These are phyloP conservation scores for Albula goreensis DNA, from an alignment of 2,113 vertebrate genomes.

Conservation along the genomic window DNA sequence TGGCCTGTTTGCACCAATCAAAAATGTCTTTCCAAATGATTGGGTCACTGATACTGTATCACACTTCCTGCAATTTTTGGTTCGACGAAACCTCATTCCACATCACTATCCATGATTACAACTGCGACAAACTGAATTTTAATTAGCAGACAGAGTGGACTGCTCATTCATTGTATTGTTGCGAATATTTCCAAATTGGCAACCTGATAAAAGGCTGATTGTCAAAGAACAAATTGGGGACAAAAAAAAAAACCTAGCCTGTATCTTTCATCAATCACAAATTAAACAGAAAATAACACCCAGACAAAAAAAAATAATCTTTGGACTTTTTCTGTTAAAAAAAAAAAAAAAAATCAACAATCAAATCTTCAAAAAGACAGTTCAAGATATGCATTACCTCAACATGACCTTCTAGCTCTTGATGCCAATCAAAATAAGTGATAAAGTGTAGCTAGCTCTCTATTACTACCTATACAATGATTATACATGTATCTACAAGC, in stretches of 20 bases:
- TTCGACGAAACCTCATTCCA: too few species aligned
- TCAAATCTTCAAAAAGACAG: not conserved
- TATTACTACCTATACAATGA: not conserved
- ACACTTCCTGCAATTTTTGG: too few species aligned
- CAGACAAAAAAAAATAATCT: conserved; percentile 31
- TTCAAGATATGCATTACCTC: not conserved
- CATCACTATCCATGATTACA: not conserved
- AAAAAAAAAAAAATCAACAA: not conserved
- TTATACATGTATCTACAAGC: not conserved
- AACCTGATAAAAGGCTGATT: conserved; percentile 34
- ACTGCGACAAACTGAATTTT: not conserved
- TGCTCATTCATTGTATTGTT: not conserved
- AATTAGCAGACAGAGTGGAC: not conserved
- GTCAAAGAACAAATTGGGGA: conserved; percentile 34
- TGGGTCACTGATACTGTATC: too few species aligned
- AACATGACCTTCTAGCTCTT: too few species aligned
- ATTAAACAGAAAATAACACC: not conserved
- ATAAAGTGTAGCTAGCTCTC: not conserved
- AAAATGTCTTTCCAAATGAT: too few species aligned
- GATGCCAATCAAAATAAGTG: too few species aligned
- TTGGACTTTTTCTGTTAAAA: conserved; percentile 37
- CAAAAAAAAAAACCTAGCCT: conserved; percentile 2
- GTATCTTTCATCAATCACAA: not conserved
- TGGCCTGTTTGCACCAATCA: too few species aligned
- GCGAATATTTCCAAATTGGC: not conserved